Percentiles rank a stretch among this genome's conserved stretches.
These are phyloP conservation scores for Diadegma fenestrale DNA, from an alignment of 2,888 invertebrate genomes.

Conservation along the genomic window DNA sequence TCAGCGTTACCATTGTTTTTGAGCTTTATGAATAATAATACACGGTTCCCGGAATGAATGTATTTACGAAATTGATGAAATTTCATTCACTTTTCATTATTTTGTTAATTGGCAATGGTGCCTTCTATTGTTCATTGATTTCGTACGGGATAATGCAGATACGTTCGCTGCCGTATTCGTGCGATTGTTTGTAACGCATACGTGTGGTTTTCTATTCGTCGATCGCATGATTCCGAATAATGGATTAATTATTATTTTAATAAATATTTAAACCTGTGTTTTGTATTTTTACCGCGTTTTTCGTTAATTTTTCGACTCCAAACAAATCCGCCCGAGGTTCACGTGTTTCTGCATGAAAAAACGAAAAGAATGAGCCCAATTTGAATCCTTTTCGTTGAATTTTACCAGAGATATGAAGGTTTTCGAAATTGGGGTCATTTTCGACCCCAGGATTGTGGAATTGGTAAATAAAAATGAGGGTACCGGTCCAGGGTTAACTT, in stretches of 20 bases:
- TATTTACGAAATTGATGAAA: not conserved
- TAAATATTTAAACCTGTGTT: not conserved
- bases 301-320: no score
- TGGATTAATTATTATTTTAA: not conserved
- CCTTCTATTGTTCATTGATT: slow-evolving; percentile 2
- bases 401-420: no score
- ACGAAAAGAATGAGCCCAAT: no score
- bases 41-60: not conserved
- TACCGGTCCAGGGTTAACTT: no score
- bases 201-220: not conserved
- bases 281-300: no score
- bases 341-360: no score
- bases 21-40: not conserved
- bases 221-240: not conserved
- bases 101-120: slow-evolving; percentile 2
- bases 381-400: no score
- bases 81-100: slow-evolving; percentile 19
- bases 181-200: not conserved
- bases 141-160: not conserved
- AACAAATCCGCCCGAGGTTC: no score
- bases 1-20: not conserved
- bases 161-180: not conserved
- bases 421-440: no score
- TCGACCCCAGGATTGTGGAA: no score
- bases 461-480: no score